phyloP scores from a whole-genome alignment of 2,888 invertebrate genomes.

The Drosophila merina region DNA sequence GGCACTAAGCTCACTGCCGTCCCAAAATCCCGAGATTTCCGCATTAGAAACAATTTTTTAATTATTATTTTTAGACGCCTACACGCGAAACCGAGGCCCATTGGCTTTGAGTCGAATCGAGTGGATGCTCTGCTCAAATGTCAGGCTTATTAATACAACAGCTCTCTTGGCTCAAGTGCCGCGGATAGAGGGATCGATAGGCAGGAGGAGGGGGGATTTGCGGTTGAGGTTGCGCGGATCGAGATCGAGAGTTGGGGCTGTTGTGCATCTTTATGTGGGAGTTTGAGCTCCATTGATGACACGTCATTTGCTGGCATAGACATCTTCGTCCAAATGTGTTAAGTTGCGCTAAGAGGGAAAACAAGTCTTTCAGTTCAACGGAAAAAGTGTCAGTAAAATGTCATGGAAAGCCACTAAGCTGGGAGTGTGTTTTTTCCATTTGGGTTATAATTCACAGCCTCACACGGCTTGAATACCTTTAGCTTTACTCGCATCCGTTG shows the following conservation, averaged over 20 bases:
- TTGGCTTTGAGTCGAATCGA: slow-evolving; percentile 24
- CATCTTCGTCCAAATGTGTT: slow-evolving; percentile 77
- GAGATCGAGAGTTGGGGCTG: slow-evolving; percentile 15
- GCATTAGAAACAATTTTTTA: slow-evolving; percentile 75
- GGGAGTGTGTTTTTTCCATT: slow-evolving; percentile 16
- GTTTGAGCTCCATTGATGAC: slow-evolving; percentile 76
- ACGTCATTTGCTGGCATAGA: slow-evolving; percentile 74
- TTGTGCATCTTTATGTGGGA: slow-evolving; percentile 68
- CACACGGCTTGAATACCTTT: neutral
- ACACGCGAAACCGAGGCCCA: slow-evolving; percentile 49
- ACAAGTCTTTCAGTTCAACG: slow-evolving; percentile 63
- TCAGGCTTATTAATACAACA: slow-evolving; percentile 70
- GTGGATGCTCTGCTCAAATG: slow-evolving; percentile 75
- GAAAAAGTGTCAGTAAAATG: slow-evolving; percentile 72
- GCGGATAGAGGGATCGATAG: slow-evolving; percentile 15
- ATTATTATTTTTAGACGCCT: slow-evolving; percentile 75
- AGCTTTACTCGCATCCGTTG: slow-evolving; percentile 58
- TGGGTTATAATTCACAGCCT: slow-evolving; percentile 21
- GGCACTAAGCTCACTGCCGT: slow-evolving; percentile 64
- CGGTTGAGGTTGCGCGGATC: slow-evolving; percentile 14
- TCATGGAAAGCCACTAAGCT: slow-evolving; percentile 74
- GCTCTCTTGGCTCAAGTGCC: slow-evolving; percentile 55
- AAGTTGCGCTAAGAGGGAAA: slow-evolving; percentile 67
- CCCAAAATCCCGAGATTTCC: slow-evolving; percentile 65
- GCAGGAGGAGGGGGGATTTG: slow-evolving; percentile 45